Conservation (phyloP, 2,888 invertebrate species). For the Cataglyphis albicans region DNA sequence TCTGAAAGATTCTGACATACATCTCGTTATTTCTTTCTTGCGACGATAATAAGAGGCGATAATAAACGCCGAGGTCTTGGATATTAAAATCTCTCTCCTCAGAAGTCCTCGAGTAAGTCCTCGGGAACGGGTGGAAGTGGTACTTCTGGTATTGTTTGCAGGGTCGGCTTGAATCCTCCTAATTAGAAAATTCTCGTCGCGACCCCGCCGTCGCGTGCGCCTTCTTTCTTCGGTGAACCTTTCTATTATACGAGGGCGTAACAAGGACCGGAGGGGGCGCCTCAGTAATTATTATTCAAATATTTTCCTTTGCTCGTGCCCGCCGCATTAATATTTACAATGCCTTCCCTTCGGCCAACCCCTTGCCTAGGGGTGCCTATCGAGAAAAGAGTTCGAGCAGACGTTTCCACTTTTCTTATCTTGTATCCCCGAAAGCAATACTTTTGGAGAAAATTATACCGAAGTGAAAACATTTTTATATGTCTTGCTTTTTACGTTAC, state of each 20-base stretch:
- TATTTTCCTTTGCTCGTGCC: conserved; percentile 80
- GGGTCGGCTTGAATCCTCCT: conserved; percentile 79
- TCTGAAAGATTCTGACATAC: conserved; percentile 19
- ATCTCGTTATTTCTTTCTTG: conserved; percentile 45
- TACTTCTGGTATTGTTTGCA: conserved; percentile 78
- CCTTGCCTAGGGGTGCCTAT: conserved; percentile 65
- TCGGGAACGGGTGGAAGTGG: conserved; percentile 69
- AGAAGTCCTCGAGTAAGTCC: conserved; percentile 66
- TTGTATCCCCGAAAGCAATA: conserved; percentile 4
- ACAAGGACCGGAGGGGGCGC: conserved; percentile 72
- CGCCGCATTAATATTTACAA: conserved; percentile 83
- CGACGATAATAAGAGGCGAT: conserved; percentile 73
- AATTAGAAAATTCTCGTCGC: conserved; percentile 84
- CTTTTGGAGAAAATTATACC: conserved; percentile 2
- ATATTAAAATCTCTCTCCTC: conserved; percentile 74
- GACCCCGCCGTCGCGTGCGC: conserved; percentile 69
- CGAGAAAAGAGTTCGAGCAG: conserved; percentile 11
- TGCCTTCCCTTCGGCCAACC: conserved; percentile 67
- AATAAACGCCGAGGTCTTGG: conserved; percentile 70
- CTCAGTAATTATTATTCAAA: conserved; percentile 84
- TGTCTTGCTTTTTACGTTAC: neutral
- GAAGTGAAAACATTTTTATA: neutral
- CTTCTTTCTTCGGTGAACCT: conserved; percentile 61
- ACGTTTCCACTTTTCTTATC: conserved; percentile 20
- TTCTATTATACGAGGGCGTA: conserved; percentile 73